A percentile compares a stretch with the other conserved stretches of the same genome.
Conservation (phyloP, 2,888 invertebrate genomes). For the Monoplex corrugatus region DNA sequence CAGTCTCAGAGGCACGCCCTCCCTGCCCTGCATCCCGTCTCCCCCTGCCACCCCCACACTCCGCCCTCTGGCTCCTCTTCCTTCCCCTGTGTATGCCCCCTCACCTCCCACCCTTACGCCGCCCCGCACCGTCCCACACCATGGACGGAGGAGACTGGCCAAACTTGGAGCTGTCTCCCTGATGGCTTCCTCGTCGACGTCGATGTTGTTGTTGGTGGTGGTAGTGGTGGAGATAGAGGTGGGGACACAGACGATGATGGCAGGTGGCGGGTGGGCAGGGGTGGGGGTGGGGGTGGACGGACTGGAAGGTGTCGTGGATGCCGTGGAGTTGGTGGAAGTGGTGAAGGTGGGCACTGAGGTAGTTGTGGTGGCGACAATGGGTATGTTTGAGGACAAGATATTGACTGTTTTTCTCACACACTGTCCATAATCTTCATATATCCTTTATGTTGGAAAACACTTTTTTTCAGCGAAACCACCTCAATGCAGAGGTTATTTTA, state of each 20-base stretch:
- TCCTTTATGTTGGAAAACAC: too few relatives aligned
- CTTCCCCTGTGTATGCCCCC: neutral
- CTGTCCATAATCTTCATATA: too few relatives aligned
- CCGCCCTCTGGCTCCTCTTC: neutral
- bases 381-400: neutral
- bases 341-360: neutral
- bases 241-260: too few relatives aligned
- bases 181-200: neutral
- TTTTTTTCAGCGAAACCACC: too few relatives aligned
- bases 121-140: neutral
- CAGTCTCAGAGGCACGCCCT: slow-evolving; percentile 43
- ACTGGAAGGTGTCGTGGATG: neutral
- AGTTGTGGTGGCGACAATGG: neutral
- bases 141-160: neutral
- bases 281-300: neutral
- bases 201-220: neutral
- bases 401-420: too few relatives aligned
- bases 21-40: slow-evolving; percentile 44
- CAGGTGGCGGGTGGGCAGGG: neutral
- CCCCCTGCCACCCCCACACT: slow-evolving; percentile 16
- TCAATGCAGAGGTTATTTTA: too few relatives aligned
- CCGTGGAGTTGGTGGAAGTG: neutral
- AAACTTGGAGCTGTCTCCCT: neutral
- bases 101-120: neutral
- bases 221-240: neutral